Evolutionary conservation across 2,888 invertebrate genomes (phyloP).

Genomic region (Alloscopus bannaensis): DNA sequence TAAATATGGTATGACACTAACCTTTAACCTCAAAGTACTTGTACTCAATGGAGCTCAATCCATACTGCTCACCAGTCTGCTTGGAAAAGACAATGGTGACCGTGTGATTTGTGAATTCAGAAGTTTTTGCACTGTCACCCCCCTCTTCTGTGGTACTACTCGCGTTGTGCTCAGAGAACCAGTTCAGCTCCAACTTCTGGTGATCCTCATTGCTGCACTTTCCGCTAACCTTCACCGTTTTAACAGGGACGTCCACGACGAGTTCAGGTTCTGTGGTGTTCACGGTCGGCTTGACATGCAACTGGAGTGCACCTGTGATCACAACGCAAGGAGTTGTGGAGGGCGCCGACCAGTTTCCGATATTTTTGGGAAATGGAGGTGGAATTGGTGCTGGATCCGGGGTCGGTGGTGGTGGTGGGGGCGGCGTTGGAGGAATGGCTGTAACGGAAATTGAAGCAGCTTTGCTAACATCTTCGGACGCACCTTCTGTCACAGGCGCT

Average conservation of each 20-base stretch:
- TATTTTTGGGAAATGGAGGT: slow-evolving; percentile 33
- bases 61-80: slow-evolving; percentile 5
- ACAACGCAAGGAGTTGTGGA: slow-evolving; percentile 6
- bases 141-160: not conserved
- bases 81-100: slow-evolving; percentile 16
- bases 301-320: slow-evolving; percentile 33
- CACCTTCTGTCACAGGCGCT: not conserved
- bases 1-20: too few species aligned
- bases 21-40: not conserved
- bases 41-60: not conserved
- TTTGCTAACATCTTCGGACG: not conserved
- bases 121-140: too few species aligned
- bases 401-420: slow-evolving; percentile 13
- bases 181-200: not conserved
- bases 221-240: not conserved
- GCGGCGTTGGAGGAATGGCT: slow-evolving; percentile 10
- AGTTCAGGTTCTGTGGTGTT: not conserved
- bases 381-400: not conserved
- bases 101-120: not conserved
- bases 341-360: slow-evolving; percentile 25
- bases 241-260: slow-evolving; percentile 5
- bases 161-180: slow-evolving; percentile 5
- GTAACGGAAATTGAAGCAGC: not conserved
- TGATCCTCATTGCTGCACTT: not conserved
- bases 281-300: slow-evolving; percentile 1